Evolutionary conservation across 2,797 vertebrate species (phyloP).

Genomic region (Channallabes apus): DNA sequence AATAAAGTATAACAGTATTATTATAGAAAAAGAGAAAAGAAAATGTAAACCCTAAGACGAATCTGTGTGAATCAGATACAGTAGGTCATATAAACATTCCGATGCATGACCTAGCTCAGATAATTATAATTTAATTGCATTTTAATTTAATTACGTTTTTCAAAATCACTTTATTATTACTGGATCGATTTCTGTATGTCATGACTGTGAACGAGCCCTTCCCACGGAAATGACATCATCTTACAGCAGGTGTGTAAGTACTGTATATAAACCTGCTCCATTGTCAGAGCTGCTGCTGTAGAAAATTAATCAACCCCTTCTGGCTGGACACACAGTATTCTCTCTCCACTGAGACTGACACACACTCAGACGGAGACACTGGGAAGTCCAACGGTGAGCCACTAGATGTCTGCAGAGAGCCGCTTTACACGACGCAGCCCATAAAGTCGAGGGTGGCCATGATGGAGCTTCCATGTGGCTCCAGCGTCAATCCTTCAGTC

Average conservation of each 20-base stretch:
- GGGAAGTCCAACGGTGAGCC: not conserved
- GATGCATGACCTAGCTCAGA: no score
- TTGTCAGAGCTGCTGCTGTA: not conserved
- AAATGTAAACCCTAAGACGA: no score
- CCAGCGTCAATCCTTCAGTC: not conserved
- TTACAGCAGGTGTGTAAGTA: not conserved
- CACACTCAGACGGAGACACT: not conserved
- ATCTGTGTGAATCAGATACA: no score
- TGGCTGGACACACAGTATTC: not conserved
- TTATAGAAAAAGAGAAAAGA: no score
- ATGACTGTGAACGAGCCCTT: not conserved
- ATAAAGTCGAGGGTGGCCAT: not conserved
- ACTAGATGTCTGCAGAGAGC: conserved; percentile 57
- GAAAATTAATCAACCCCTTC: not conserved
- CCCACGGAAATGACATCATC: not conserved
- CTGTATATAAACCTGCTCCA: not conserved
- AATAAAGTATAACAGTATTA: no score
- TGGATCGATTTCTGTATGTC: not conserved
- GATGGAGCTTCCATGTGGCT: not conserved
- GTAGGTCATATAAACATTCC: no score
- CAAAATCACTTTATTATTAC: not conserved
- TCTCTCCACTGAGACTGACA: not conserved
- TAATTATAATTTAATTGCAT: no score
- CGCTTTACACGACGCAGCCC: not conserved
- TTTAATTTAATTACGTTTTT: no score